A percentile compares a stretch with the other conserved stretches of the same genome.
Conservation (phyloP, 2,888 invertebrate genomes). For the Perizoma affinitatum region DNA sequence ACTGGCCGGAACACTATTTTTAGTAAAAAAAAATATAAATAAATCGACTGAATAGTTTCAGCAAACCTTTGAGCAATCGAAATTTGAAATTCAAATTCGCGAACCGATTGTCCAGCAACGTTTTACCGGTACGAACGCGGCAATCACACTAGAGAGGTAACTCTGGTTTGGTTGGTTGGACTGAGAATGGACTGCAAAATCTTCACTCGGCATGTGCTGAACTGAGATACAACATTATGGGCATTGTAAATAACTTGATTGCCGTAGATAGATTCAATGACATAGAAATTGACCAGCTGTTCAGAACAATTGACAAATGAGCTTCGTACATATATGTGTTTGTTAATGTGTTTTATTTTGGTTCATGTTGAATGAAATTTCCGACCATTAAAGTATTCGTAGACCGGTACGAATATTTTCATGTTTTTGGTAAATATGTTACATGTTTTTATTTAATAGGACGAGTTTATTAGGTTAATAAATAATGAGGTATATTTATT, state of each 20-base stretch:
- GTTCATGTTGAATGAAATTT: conserved; percentile 11
- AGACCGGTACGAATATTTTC: too few species aligned
- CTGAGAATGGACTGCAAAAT: conserved; percentile 21
- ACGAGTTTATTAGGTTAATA: too few species aligned
- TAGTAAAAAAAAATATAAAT: too few species aligned
- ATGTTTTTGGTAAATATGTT: too few species aligned
- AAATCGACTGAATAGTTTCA: conserved; percentile 2
- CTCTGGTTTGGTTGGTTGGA: conserved; percentile 26
- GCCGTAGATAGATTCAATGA: conserved; percentile 61
- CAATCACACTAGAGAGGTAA: conserved; percentile 50
- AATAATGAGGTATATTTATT: too few species aligned
- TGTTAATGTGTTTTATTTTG: conserved; percentile 30
- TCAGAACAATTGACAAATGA: conserved; percentile 23
- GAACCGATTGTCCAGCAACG: conserved; percentile 49
- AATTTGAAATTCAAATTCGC: conserved; percentile 36
- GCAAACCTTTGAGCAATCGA: conserved; percentile 27
- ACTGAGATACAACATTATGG: conserved; percentile 5
- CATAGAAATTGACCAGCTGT: conserved; percentile 56
- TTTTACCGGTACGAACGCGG: conserved; percentile 59
- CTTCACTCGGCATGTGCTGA: conserved; percentile 26
- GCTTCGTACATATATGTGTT: conserved; percentile 24
- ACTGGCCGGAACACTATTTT: too few species aligned
- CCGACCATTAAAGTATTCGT: too few species aligned
- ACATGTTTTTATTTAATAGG: too few species aligned
- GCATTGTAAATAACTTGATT: conserved; percentile 30